These are phyloP conservation scores for Philantomba maxwellii DNA, from an alignment of 2,113 vertebrate genomes.

Conservation along the genomic window DNA sequence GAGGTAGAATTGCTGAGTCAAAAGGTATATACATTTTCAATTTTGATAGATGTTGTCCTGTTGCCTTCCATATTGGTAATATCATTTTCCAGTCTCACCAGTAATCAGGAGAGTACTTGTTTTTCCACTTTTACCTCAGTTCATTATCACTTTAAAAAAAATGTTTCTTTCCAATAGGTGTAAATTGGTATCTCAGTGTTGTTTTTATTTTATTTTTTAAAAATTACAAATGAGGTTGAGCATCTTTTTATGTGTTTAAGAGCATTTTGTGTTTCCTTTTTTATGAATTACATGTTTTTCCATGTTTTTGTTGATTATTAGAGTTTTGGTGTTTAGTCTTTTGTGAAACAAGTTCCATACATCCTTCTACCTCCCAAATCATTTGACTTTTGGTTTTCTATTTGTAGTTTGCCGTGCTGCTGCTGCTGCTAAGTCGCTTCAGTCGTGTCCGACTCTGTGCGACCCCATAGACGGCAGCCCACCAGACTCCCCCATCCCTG, in stretches of 20 bases:
- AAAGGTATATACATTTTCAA: not conserved
- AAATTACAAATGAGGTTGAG: not conserved
- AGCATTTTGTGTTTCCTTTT: not conserved
- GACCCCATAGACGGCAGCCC: no score
- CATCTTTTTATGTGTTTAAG: not conserved
- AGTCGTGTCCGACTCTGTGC: no score
- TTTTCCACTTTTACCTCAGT: not conserved
- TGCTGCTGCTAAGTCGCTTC: no score
- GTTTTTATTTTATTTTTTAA: conserved; percentile 9
- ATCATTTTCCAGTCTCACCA: not conserved
- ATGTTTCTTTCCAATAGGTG: not conserved
- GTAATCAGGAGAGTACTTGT: not conserved
- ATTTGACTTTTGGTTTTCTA: not conserved
- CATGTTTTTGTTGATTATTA: not conserved
- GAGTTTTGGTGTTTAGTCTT: not conserved
- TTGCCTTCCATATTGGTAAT: not conserved
- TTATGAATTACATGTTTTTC: not conserved
- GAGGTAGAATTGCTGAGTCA: not conserved
- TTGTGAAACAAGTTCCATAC: not conserved
- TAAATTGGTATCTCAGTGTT: not conserved
- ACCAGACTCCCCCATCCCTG: no score
- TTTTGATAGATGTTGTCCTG: not conserved
- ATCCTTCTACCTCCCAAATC: not conserved
- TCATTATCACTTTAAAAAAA: not conserved
- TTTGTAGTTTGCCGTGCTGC: not conserved